Evolutionary conservation across 2,888 invertebrate species (phyloP).

Genomic region (Philereme vetulata): DNA sequence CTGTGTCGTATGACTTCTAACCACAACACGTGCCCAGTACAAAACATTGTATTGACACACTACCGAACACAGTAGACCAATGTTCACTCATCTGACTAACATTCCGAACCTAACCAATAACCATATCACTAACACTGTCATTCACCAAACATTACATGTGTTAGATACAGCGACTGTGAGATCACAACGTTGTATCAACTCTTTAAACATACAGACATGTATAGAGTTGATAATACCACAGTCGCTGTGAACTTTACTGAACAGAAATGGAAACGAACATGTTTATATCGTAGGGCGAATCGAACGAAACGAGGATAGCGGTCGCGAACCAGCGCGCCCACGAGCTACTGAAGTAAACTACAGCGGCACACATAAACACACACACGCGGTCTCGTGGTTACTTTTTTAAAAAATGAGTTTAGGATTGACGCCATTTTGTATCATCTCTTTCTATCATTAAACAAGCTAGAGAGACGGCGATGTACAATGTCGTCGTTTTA

Average conservation of each 20-base stretch:
- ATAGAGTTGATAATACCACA: slow-evolving; percentile 38
- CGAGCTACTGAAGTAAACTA: slow-evolving; percentile 95
- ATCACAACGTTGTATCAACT: slow-evolving; percentile 29
- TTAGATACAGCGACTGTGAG: slow-evolving; percentile 59
- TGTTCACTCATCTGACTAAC: slow-evolving; percentile 61
- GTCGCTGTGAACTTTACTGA: slow-evolving; percentile 60
- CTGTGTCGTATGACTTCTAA: slow-evolving; percentile 47
- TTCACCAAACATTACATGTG: slow-evolving; percentile 60
- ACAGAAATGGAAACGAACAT: slow-evolving; percentile 59
- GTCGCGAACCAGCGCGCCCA: slow-evolving; percentile 98
- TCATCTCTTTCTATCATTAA: slow-evolving; percentile 6
- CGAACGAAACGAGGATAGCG: slow-evolving; percentile 97
- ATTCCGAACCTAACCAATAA: slow-evolving; percentile 60
- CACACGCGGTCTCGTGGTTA: slow-evolving; percentile 73
- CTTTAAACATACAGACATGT: slow-evolving; percentile 20
- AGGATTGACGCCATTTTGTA: slow-evolving; percentile 15
- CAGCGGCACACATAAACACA: slow-evolving; percentile 51
- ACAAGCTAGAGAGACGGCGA: not conserved
- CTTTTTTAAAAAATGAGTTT: slow-evolving; percentile 9
- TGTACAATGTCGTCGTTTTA: slow-evolving; percentile 9
- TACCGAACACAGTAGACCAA: slow-evolving; percentile 46
- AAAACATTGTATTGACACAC: slow-evolving; percentile 48
- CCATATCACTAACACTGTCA: slow-evolving; percentile 67
- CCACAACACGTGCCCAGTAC: slow-evolving; percentile 47
- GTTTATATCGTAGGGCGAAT: slow-evolving; percentile 86